Conservation (phyloP, 2,888 invertebrate species). For the Chloroclystis v-ata region DNA sequence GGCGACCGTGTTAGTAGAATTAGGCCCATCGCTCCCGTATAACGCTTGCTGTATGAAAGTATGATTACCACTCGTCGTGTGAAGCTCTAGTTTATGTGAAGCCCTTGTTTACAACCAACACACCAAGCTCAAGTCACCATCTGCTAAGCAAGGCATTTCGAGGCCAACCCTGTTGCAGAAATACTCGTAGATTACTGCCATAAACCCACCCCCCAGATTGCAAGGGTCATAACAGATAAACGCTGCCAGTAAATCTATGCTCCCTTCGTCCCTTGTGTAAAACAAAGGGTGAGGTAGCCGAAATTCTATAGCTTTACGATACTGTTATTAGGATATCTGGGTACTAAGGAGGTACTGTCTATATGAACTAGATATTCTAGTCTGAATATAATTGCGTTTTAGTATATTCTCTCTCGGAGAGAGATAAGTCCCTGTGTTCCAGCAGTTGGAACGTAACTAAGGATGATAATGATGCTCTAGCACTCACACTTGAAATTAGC, state of each 20-base stretch:
- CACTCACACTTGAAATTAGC: no score
- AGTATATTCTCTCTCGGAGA: no score
- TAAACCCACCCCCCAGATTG: slow-evolving; percentile 51
- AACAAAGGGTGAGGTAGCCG: slow-evolving; percentile 31
- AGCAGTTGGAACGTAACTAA: no score
- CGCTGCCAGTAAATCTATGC: slow-evolving; percentile 56
- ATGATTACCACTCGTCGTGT: no score
- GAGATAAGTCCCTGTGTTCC: no score
- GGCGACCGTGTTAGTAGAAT: no score
- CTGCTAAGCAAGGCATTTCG: slow-evolving; percentile 17
- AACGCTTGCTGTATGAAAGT: no score
- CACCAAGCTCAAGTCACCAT: slow-evolving; percentile 14
- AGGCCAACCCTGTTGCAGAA: slow-evolving; percentile 38
- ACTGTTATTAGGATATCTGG: slow-evolving; percentile 12
- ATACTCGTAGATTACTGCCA: slow-evolving; percentile 54
- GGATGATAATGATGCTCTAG: no score
- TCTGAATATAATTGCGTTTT: background rate
- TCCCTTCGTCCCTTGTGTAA: slow-evolving; percentile 48
- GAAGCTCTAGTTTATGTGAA: no score
- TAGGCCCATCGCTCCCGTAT: no score
- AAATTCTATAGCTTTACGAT: slow-evolving; percentile 22
- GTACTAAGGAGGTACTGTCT: background rate
- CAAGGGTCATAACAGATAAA: slow-evolving; percentile 68
- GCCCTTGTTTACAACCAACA: background rate
- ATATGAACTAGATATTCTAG: background rate